Conservation (phyloP, 2,797 vertebrate species). For the Pseudocheirus occidentalis region DNA sequence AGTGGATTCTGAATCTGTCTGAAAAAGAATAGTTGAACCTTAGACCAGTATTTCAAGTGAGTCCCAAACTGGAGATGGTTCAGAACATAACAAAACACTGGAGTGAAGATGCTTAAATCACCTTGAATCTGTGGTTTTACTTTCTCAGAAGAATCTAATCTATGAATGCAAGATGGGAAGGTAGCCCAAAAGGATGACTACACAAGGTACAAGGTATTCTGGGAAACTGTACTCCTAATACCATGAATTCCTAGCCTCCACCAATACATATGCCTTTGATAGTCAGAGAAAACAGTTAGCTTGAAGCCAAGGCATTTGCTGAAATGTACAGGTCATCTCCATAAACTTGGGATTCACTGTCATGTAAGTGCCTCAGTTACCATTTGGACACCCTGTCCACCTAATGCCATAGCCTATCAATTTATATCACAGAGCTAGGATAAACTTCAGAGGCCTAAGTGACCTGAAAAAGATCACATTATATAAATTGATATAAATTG, state of each 20-base stretch:
- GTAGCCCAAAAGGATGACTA: not conserved
- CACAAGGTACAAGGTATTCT: not conserved
- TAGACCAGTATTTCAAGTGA: not conserved
- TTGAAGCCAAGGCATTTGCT: not conserved
- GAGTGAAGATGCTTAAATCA: not conserved
- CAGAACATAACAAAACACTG: not conserved
- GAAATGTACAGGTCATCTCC: not conserved
- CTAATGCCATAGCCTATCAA: not conserved
- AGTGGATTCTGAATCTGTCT: not conserved
- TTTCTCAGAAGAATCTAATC: not conserved
- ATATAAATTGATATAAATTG: no score
- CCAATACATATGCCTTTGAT: not conserved
- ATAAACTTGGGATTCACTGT: not conserved
- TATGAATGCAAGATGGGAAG: not conserved
- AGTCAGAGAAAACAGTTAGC: not conserved
- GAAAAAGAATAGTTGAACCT: not conserved
- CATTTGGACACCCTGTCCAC: not conserved
- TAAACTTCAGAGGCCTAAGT: not conserved
- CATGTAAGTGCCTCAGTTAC: not conserved
- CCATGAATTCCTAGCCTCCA: not conserved
- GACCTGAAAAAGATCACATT: not conserved
- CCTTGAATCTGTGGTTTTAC: not conserved
- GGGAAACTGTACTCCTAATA: not conserved
- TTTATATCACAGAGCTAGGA: not conserved
- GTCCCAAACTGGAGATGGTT: not conserved